Percentiles rank a stretch among this genome's conserved stretches.
Evolutionary conservation across 2,113 vertebrate species (phyloP).

Genomic region (Tyrannus savana): DNA sequence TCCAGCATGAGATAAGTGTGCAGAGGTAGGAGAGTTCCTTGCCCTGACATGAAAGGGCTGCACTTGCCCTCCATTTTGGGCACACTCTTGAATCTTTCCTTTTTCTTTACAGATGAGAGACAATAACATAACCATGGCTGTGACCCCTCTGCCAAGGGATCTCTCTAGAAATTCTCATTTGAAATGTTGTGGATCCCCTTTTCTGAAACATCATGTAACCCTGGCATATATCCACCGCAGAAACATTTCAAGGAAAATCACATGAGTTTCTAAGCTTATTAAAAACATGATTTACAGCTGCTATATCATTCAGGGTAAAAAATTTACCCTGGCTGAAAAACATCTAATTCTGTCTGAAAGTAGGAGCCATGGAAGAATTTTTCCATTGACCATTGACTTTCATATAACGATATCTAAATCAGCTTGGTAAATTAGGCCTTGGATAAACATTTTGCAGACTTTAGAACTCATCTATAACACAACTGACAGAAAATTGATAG

Average conservation of each 20-base stretch:
- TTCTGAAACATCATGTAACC: not conserved
- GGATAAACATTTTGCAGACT: not conserved
- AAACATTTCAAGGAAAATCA: not conserved
- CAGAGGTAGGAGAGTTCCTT: not conserved
- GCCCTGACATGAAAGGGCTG: not conserved
- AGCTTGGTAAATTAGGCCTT: not conserved
- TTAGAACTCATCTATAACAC: not conserved
- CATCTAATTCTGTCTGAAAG: not conserved
- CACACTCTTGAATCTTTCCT: not conserved
- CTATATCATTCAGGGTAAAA: not conserved
- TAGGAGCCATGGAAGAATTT: not conserved
- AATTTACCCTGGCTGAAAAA: not conserved
- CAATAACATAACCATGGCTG: not conserved
- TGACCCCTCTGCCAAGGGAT: not conserved
- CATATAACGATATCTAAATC: not conserved
- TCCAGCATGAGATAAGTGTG: not conserved
- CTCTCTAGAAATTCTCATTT: not conserved
- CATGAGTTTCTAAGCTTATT: not conserved
- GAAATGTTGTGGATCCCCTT: not conserved
- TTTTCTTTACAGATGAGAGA: not conserved
- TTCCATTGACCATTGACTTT: not conserved
- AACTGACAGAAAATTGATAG: not conserved
- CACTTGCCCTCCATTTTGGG: not conserved
- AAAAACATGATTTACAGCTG: not conserved
- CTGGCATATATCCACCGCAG: not conserved